Evolutionary conservation across 2,888 invertebrate species (phyloP).

Genomic region (Dysmachus trigonus): DNA sequence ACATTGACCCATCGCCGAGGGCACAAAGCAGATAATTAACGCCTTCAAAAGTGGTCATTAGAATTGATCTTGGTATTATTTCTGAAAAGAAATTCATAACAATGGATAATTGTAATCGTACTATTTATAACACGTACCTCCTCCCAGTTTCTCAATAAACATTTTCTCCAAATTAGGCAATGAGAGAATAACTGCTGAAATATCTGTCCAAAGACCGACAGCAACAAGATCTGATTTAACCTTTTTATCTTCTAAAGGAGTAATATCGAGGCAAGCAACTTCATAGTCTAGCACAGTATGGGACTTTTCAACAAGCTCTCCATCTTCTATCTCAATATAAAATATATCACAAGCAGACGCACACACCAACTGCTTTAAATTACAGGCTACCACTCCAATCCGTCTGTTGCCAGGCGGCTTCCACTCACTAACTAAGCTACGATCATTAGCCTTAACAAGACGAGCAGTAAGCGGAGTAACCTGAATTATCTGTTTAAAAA

Average conservation of each 20-base stretch:
- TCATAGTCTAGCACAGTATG: conserved; percentile 87
- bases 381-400: conserved; percentile 89
- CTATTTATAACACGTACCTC: conserved; percentile 67
- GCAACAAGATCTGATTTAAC: conserved; percentile 79
- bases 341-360: conserved; percentile 89
- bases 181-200: conserved; percentile 86
- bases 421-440: conserved; percentile 77
- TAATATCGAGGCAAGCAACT: conserved; percentile 95
- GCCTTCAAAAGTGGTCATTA: conserved; percentile 94
- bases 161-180: conserved; percentile 83
- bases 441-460: conserved; percentile 74
- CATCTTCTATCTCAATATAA: conserved; percentile 78
- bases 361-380: conserved; percentile 78
- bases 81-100: conserved; percentile 67
- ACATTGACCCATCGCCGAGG: conserved; percentile 96
- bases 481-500: conserved; percentile 67
- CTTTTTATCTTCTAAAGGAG: conserved; percentile 74
- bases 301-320: conserved; percentile 72
- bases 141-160: conserved; percentile 87
- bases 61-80: conserved; percentile 94
- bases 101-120: background rate
- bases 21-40: conserved; percentile 90
- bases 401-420: conserved; percentile 75
- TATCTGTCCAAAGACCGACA: conserved; percentile 97
- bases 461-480: conserved; percentile 79